Evolutionary conservation across 2,888 invertebrate genomes (phyloP), one percentile per base, ranked within the genome.

Genomic region (Drosophila atroscutellata): DNA sequence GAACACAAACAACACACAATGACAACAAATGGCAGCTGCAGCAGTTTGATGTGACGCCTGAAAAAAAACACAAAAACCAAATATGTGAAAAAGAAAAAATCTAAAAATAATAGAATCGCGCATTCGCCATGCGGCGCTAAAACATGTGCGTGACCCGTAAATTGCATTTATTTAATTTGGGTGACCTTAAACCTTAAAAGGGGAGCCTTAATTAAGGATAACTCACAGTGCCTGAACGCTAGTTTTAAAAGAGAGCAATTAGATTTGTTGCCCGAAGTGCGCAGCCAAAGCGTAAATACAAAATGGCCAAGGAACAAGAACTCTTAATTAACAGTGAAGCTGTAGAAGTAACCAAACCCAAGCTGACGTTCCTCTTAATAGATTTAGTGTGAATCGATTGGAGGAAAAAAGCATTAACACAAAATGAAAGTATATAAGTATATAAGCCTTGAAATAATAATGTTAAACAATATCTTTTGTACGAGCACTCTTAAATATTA

Each of bases 161-260:
- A 89, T 86, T 81, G 76, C 86, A 67, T 77, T 86, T 83, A 83
- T 86, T 89, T 89, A 86, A 83, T 81, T 86, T 84, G 67, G 49
- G 67, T 68, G 81, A 73, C 89, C 86, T 83, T 77, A 78, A 79
- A 80, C 77, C 73, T 73, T 69, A 66, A 61, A 61, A 26, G 50
- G 24, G 15, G 13, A 49, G 36, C 71, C 63, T 65, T 68, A 72
- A 62, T 57, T 65, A 56, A 66, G 67, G 58, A 51, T 34, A 60
- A 49, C 51, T 30, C 50, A 55, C 55, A 68, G 65, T 70, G 54
- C 24, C 28, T 3, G 36, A 15, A 34, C 56, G 37, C 26, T 47
- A 71, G 72, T 73, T 72, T 15, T 56, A 72, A 77, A 67, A 54
- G 72, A 70, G 64, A 67, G 72, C 80, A 77, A 80, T 86, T 80